phyloP scores from a whole-genome alignment of 2,113 vertebrate species.

The Oostethus manadensis region DNA sequence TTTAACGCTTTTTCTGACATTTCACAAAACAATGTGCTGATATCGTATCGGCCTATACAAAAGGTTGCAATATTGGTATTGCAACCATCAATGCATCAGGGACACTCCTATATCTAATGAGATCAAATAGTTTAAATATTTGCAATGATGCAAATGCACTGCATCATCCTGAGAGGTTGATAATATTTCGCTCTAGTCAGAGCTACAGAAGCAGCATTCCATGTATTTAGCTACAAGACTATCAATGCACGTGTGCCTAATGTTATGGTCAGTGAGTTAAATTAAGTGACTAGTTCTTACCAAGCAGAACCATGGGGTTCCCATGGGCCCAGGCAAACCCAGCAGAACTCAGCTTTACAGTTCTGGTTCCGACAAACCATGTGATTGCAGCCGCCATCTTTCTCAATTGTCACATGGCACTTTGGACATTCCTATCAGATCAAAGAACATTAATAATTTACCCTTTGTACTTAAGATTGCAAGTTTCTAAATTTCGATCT shows the following conservation, averaged over 20 bases:
- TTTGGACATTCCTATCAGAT: slow-evolving; percentile 91
- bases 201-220: no score
- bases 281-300: slow-evolving; percentile 65
- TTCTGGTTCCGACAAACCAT: slow-evolving; percentile 99
- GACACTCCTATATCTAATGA: no score
- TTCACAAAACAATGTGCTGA: no score
- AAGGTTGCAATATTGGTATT: no score
- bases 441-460: background rate
- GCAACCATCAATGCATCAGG: no score
- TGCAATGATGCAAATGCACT: no score
- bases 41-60: no score
- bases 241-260: no score
- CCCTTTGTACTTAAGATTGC: background rate
- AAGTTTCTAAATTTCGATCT: background rate
- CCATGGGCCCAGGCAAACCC: slow-evolving; percentile 99
- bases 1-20: no score
- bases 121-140: no score
- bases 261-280: background rate
- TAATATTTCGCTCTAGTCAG: no score
- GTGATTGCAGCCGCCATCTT: slow-evolving; percentile 99
- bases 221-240: background rate
- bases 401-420: slow-evolving; percentile 99
- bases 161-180: no score
- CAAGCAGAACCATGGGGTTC: slow-evolving; percentile 98
- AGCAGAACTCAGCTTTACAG: slow-evolving; percentile 99